These are phyloP conservation scores for Dendrolimus kikuchii DNA, from an alignment of 1,140 invertebrate species.

Conservation along the genomic window DNA sequence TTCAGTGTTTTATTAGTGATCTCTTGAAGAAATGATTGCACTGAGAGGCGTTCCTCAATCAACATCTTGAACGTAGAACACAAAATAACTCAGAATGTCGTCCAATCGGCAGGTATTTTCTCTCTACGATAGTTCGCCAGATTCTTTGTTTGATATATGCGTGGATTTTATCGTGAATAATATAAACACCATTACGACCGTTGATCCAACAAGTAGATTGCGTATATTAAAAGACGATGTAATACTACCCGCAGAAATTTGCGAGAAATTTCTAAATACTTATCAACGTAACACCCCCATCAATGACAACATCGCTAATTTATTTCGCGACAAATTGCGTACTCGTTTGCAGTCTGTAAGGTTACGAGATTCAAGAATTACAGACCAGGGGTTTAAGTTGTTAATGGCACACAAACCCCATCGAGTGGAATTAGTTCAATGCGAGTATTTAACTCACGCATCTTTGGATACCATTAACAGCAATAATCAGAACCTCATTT, in stretches of 20 bases:
- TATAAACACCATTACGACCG: slow-evolving; percentile 39
- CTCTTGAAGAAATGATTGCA: slow-evolving; percentile 1
- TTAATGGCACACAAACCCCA: slow-evolving; percentile 81
- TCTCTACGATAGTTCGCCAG: slow-evolving; percentile 41
- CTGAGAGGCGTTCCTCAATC: background rate
- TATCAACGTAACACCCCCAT: slow-evolving; percentile 75
- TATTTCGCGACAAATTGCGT: slow-evolving; percentile 78
- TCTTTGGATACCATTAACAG: slow-evolving; percentile 75
- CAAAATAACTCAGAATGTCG: slow-evolving; percentile 29
- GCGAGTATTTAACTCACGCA: slow-evolving; percentile 75
- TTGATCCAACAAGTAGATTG: slow-evolving; percentile 30
- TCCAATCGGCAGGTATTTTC: slow-evolving; percentile 29
- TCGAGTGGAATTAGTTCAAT: slow-evolving; percentile 83
- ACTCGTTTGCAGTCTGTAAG: slow-evolving; percentile 81
- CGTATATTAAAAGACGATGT: slow-evolving; percentile 48
- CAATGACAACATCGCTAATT: slow-evolving; percentile 78
- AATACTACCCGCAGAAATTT: slow-evolving; percentile 55
- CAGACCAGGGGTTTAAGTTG: slow-evolving; percentile 78
- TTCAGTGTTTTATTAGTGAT: no score
- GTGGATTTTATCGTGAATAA: slow-evolving; percentile 46
- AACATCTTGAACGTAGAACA: slow-evolving; percentile 2
- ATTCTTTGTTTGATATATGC: slow-evolving; percentile 38
- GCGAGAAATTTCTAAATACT: slow-evolving; percentile 73
- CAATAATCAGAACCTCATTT: slow-evolving; percentile 65
- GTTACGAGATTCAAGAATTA: slow-evolving; percentile 80